Conservation (phyloP, 2,797 vertebrate genomes). For the Pangasius mekongensis region DNA sequence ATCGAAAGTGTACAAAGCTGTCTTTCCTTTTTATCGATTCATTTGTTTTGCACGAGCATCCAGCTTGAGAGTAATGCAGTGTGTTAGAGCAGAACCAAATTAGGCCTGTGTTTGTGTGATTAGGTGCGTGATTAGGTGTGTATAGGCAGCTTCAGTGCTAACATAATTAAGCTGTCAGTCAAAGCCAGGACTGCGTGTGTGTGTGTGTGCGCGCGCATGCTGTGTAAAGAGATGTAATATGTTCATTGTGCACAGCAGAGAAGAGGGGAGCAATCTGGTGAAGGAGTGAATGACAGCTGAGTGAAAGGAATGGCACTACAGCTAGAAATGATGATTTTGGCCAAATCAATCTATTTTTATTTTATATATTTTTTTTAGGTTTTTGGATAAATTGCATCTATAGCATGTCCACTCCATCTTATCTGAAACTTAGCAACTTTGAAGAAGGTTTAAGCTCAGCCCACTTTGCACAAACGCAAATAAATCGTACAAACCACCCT, state of each 20-base stretch:
- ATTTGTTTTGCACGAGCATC: slow-evolving; percentile 39
- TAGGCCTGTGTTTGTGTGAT: background rate
- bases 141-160: slow-evolving; percentile 69
- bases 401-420: background rate
- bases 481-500: background rate
- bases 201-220: background rate
- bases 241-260: background rate
- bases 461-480: background rate
- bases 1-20: slow-evolving; percentile 34
- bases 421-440: background rate
- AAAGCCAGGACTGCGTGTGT: slow-evolving; percentile 62
- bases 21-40: slow-evolving; percentile 36
- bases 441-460: background rate
- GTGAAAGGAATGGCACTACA: background rate
- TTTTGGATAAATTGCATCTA: background rate
- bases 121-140: slow-evolving; percentile 74
- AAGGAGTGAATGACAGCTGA: background rate
- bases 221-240: background rate
- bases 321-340: background rate
- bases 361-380: background rate
- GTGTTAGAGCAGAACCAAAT: background rate
- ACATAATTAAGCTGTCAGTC: slow-evolving; percentile 82
- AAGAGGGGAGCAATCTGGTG: background rate
- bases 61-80: slow-evolving; percentile 18
- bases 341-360: background rate